These are phyloP conservation scores for Oxygymnocypris stewartii DNA, from an alignment of 2,113 vertebrate genomes.

Conservation along the genomic window DNA sequence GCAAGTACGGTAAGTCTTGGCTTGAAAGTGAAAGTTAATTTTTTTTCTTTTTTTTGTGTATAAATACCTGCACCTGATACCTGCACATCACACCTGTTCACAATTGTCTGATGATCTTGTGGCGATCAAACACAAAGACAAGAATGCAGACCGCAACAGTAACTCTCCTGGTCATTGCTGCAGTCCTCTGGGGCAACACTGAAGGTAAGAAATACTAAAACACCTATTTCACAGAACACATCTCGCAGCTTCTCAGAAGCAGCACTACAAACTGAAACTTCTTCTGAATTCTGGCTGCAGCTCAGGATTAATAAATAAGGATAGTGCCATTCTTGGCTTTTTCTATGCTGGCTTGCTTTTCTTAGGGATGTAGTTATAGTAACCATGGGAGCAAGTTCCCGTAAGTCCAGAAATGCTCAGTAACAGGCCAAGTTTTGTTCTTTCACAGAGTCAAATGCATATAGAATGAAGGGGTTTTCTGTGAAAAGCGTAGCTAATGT, in stretches of 20 bases:
- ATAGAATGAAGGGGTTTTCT: not conserved
- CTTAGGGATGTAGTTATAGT: not conserved
- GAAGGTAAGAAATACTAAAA: slow-evolving; percentile 42
- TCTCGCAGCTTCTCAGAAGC: not conserved
- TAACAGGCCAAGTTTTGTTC: slow-evolving; percentile 2
- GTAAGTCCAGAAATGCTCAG: not conserved
- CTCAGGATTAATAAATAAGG: not conserved
- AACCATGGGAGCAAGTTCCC: not conserved
- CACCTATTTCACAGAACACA: not conserved
- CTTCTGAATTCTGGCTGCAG: not conserved
- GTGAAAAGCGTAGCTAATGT: not conserved
- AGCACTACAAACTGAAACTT: not conserved
- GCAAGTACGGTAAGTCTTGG: not conserved
- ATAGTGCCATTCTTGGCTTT: not conserved
- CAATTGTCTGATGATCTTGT: not conserved
- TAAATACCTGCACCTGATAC: not conserved
- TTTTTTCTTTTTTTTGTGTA: not conserved
- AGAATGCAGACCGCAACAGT: slow-evolving; percentile 41
- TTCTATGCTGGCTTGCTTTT: not conserved
- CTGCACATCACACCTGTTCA: not conserved
- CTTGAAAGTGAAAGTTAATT: slow-evolving; percentile 13
- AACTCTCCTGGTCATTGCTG: slow-evolving; percentile 31
- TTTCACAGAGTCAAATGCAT: not conserved
- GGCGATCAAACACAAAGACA: slow-evolving; percentile 1
- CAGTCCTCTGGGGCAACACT: slow-evolving; percentile 30